phyloP scores from a whole-genome alignment of 30 jellyfish, hydroid and myxozoan species.

The Sanderia malayensis region DNA sequence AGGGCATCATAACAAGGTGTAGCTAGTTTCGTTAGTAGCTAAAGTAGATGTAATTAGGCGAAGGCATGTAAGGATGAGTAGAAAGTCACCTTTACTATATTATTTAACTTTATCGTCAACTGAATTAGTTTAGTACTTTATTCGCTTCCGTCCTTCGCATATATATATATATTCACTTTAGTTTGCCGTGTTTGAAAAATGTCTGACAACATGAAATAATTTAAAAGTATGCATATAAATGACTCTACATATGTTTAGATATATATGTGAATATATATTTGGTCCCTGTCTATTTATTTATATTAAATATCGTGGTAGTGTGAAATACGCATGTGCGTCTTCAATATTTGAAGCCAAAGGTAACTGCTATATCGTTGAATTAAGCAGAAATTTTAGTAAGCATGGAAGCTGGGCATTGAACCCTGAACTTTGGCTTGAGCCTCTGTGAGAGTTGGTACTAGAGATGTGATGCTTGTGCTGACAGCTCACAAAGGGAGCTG shows the following conservation, averaged over 20 bases:
- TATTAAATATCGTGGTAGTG: conserved; percentile 64
- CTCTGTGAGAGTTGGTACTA: neutral
- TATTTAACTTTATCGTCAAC: too few relatives aligned
- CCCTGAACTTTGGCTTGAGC: neutral
- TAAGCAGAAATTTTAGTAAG: conserved; percentile 44
- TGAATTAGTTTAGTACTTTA: too few relatives aligned
- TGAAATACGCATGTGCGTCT: conserved; percentile 66
- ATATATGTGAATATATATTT: too few relatives aligned
- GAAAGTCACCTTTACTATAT: too few relatives aligned
- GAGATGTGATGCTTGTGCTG: too few relatives aligned
- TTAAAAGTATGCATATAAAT: conserved; percentile 56
- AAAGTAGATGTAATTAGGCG: too few relatives aligned
- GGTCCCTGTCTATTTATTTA: conserved; percentile 37
- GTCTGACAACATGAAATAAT: conserved; percentile 51
- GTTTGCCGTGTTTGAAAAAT: conserved; percentile 54
- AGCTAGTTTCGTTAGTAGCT: too few relatives aligned
- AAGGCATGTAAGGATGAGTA: too few relatives aligned
- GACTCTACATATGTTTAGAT: too few relatives aligned
- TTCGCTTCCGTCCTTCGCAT: too few relatives aligned
- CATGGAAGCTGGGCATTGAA: neutral
- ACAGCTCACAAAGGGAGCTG: too few relatives aligned
- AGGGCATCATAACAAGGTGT: conserved; percentile 33
- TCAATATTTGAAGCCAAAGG: conserved; percentile 69
- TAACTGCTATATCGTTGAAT: conserved; percentile 55
- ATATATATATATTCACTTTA: too few relatives aligned